A percentile compares a stretch with the other conserved stretches of the same genome.
Evolutionary conservation across 1,140 invertebrate species (phyloP).

Genomic region (Magallana ariakensis): DNA sequence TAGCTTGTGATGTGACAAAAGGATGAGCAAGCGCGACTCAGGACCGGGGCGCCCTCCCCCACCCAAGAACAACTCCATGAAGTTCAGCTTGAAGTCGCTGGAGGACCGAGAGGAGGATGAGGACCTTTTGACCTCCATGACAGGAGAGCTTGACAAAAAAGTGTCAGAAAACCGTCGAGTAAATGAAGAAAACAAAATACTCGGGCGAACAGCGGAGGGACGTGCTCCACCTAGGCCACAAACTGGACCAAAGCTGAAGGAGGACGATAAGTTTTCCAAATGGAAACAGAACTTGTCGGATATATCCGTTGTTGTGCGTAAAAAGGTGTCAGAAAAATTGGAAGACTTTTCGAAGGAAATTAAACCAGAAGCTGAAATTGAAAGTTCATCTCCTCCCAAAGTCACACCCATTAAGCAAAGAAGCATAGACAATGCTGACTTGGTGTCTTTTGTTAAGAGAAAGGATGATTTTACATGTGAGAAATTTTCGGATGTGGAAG

Average conservation of each 20-base stretch:
- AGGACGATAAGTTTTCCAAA: conserved; percentile 60
- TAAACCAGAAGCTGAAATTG: not conserved
- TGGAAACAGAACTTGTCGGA: conserved; percentile 63
- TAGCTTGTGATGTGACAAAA: not conserved
- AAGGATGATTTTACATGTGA: conserved; percentile 2
- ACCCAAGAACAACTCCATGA: conserved; percentile 59
- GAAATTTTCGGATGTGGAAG: not conserved
- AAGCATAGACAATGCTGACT: not conserved
- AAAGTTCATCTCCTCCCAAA: conserved; percentile 1
- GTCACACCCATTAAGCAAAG: not conserved
- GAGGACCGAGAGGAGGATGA: conserved; percentile 73
- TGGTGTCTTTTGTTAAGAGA: not conserved
- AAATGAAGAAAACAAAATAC: conserved; percentile 15
- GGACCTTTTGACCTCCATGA: conserved; percentile 68
- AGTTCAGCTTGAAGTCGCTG: conserved; percentile 73
- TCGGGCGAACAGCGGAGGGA: conserved; percentile 24
- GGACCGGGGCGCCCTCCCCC: conserved; percentile 62
- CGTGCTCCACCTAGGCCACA: conserved; percentile 40
- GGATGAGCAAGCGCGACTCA: conserved; percentile 53
- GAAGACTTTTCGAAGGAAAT: conserved; percentile 65
- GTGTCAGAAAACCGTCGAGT: conserved; percentile 41
- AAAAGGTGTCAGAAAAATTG: conserved; percentile 64
- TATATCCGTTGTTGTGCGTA: conserved; percentile 62
- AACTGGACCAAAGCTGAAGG: conserved; percentile 42
- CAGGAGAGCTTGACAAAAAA: conserved; percentile 70